Conservation (phyloP, 2,113 vertebrate genomes). For the Podarcis muralis region DNA sequence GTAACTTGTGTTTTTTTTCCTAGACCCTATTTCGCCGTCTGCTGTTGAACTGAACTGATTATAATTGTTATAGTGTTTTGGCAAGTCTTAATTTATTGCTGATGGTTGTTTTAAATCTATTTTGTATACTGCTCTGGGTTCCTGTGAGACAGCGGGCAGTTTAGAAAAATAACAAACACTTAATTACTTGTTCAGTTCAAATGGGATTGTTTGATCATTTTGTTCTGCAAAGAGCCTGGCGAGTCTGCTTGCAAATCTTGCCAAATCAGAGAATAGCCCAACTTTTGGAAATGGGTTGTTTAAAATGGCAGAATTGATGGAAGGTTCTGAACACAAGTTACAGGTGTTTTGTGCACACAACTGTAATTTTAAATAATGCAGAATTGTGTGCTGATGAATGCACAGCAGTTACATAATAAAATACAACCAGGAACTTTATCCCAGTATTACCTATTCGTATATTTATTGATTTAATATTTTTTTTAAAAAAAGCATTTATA, state of each 20-base stretch:
- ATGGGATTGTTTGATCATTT: neutral
- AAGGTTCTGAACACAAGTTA: neutral
- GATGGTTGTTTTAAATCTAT: too few relatives aligned
- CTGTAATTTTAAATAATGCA: neutral
- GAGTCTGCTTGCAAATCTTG: neutral
- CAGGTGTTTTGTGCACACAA: neutral
- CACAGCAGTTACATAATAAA: neutral
- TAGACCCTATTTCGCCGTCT: too few relatives aligned
- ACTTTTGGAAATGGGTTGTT: neutral
- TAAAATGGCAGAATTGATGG: neutral
- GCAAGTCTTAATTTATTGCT: too few relatives aligned
- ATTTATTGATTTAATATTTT: too few relatives aligned
- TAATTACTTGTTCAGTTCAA: neutral
- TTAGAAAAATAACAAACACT: neutral
- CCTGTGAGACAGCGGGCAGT: too few relatives aligned
- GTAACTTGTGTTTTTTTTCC: too few relatives aligned
- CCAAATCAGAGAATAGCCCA: neutral
- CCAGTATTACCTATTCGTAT: neutral
- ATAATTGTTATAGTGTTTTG: too few relatives aligned
- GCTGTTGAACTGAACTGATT: too few relatives aligned
- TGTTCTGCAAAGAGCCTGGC: neutral
- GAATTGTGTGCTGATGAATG: neutral
- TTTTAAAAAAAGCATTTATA: too few relatives aligned
- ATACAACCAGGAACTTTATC: neutral
- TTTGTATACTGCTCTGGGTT: too few relatives aligned